These are phyloP conservation scores for Holcopasites calliopsidis DNA, from an alignment of 1,140 invertebrate species.

Conservation along the genomic window DNA sequence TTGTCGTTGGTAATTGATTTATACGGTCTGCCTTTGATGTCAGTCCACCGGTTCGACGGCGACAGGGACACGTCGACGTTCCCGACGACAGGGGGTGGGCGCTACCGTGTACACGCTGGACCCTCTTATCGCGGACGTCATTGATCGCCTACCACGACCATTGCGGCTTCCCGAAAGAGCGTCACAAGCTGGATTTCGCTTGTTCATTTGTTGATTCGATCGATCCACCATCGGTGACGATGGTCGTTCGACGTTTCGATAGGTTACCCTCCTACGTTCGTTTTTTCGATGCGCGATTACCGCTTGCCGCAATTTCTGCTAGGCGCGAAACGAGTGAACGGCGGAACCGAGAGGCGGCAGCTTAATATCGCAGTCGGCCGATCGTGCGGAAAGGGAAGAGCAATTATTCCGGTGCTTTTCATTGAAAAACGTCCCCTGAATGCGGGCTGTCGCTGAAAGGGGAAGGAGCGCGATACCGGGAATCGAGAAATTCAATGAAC, in stretches of 20 bases:
- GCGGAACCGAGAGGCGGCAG: background rate
- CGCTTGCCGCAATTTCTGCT: too few relatives aligned
- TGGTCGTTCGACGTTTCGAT: too few relatives aligned
- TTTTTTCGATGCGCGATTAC: too few relatives aligned
- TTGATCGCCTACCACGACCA: background rate
- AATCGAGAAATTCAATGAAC: conserved; percentile 47
- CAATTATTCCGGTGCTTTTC: conserved; percentile 3
- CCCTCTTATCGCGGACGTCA: conserved; percentile 10
- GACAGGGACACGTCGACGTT: conserved; percentile 32
- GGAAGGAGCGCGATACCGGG: conserved; percentile 25
- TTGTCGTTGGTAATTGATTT: conserved; percentile 69
- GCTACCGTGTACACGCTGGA: background rate
- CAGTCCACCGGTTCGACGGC: conserved; percentile 54
- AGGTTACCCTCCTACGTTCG: too few relatives aligned
- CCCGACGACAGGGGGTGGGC: conserved; percentile 2
- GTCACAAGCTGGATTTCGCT: background rate
- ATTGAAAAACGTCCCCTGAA: background rate
- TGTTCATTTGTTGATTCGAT: too few relatives aligned
- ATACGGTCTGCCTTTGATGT: conserved; percentile 66
- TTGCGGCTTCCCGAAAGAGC: background rate
- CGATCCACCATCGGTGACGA: background rate
- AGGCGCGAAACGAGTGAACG: background rate
- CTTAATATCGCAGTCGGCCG: background rate
- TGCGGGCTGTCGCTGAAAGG: background rate
- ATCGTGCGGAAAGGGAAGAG: background rate